Evolutionary conservation across 2,888 invertebrate species (phyloP).

Genomic region (Aleiodes testaceus): DNA sequence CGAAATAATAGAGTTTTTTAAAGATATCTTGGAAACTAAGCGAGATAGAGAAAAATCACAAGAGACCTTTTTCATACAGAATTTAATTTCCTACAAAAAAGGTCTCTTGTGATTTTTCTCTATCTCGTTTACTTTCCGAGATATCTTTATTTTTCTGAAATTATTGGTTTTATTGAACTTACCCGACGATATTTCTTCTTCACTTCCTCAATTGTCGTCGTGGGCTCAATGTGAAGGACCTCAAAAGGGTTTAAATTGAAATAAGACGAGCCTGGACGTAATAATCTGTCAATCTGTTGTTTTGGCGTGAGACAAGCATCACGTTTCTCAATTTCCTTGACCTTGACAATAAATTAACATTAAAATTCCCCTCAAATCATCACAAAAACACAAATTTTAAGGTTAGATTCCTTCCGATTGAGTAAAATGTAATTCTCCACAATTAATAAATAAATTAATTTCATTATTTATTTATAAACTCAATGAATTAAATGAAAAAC

Average conservation of each 20-base stretch:
- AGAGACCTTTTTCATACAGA: too few species aligned
- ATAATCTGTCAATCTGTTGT: conserved; percentile 96
- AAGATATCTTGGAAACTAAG: too few species aligned
- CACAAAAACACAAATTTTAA: not conserved
- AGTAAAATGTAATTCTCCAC: not conserved
- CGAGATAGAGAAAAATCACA: too few species aligned
- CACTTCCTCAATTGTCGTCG: conserved; percentile 90
- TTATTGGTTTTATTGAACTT: conserved; percentile 53
- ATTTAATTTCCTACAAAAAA: too few species aligned
- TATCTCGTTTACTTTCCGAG: too few species aligned
- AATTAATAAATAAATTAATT: too few species aligned
- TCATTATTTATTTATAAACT: not conserved
- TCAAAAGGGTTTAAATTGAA: conserved; percentile 98
- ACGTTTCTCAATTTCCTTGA: conserved; percentile 98
- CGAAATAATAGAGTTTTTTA: conserved; percentile 35
- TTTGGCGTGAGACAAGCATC: conserved; percentile 97
- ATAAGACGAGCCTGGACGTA: conserved; percentile 97
- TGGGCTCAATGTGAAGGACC: conserved; percentile 93
- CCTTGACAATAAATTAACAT: conserved; percentile 76
- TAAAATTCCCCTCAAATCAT: not conserved
- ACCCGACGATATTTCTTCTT: conserved; percentile 96
- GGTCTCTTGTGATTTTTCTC: too few species aligned
- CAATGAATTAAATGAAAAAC: conserved; percentile 4
- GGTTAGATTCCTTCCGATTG: not conserved
- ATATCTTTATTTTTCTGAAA: not conserved